phyloP scores from a whole-genome alignment of 92 coral and sea anemone species.

The Palythoa grandiflora region DNA sequence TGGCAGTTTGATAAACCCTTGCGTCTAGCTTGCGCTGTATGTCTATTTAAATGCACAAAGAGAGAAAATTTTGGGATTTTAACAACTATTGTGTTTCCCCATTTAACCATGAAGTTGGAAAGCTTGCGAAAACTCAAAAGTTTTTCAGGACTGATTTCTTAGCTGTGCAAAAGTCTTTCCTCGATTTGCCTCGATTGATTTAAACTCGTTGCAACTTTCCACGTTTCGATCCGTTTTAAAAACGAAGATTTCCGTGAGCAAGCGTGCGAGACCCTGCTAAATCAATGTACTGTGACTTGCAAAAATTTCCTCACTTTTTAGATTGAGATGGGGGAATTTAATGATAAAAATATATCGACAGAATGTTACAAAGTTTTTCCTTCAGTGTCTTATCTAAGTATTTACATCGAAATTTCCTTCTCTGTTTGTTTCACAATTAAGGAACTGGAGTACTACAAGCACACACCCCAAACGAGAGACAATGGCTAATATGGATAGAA shows the following conservation, averaged over 20 bases:
- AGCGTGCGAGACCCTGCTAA: background rate
- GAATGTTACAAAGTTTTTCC: background rate
- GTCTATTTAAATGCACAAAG: background rate
- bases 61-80: background rate
- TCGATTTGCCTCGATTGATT: background rate
- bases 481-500: background rate
- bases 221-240: background rate
- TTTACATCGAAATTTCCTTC: background rate
- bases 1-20: background rate
- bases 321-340: background rate
- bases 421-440: background rate
- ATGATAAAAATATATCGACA: background rate
- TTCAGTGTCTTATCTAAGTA: background rate
- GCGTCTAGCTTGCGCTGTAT: too few species aligned
- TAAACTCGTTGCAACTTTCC: background rate
- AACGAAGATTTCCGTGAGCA: background rate
- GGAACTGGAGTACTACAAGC: background rate
- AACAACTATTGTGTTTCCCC: constrained; percentile 19
- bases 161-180: too few species aligned
- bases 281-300: constrained; percentile 10
- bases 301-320: background rate
- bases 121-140: background rate
- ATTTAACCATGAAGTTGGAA: constrained; percentile 14
- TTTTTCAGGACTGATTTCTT: background rate
- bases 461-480: constrained; percentile 12